Evolutionary conservation across 1,140 invertebrate genomes (phyloP), one percentile per base, ranked within the genome.

Genomic region (Drosophila miranda): DNA sequence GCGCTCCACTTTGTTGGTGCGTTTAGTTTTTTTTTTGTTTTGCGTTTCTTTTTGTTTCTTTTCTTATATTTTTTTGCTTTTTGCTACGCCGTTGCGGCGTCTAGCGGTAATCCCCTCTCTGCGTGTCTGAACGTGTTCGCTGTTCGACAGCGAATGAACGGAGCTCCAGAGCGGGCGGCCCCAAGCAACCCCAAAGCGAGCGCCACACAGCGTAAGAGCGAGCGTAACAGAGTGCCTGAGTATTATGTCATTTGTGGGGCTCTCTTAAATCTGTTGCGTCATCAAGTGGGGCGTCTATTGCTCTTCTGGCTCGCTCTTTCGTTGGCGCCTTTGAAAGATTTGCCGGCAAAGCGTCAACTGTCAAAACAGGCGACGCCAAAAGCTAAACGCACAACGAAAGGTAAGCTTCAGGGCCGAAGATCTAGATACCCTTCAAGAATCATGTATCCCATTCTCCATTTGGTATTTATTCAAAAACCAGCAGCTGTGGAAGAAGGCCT

Each of bases 311-410:
- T 23, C 14, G 38, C 45, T 41, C 69, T 72, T 69, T 72, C 2
- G 19, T 73, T 23, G 59, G 13, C 26, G 21, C 42, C 58, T 7
- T 43, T 28, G 28, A 23, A 42, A 67, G 64, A 66, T 86, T 86
- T 78, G 81, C 81, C 81, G 81, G 81, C 82, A 78, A 86, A 81
- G 59, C 78, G 81, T 87, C 82, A 81, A 78, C 69, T 78, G 77
- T 81, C 64, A 80, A 76, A 86, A 61, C 74, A 74, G 67, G 56
- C 72, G 79, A 80, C 76, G 72, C 71, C 53, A 64, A 62, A 74
- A 74, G 6, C n/a, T 49, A 3, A 30, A 28, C 16, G 21, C 34
- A 63, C 49, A 56, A 6, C 62, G n/a, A 34, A 67, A 43, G 51
- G 44, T 11, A 19, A 11, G 34, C 34, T 4, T 5, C n/a, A 21